Percentiles rank a stretch among this genome's conserved stretches.
Evolutionary conservation across 2,113 vertebrate species (phyloP).

Genomic region (Hemiprocne comata): DNA sequence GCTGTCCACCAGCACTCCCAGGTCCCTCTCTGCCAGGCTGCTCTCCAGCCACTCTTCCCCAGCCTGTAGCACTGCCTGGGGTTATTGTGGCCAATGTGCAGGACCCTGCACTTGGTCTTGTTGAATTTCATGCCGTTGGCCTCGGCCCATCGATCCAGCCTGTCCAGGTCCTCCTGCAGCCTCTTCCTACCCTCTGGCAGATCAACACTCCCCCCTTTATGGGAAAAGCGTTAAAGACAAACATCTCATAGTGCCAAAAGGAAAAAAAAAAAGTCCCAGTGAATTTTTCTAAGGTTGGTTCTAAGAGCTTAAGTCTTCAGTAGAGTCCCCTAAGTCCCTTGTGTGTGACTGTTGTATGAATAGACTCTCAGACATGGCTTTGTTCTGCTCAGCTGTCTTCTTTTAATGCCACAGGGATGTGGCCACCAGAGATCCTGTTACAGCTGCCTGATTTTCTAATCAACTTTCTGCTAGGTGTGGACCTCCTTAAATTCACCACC

Average conservation of each 20-base stretch:
- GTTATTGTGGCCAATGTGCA: too few species aligned
- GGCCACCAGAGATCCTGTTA: not conserved
- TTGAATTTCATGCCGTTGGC: too few species aligned
- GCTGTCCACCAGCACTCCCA: too few species aligned
- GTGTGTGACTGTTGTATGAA: not conserved
- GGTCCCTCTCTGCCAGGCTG: too few species aligned
- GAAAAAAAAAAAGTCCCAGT: not conserved
- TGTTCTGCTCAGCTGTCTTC: not conserved
- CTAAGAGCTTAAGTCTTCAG: not conserved
- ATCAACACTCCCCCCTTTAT: too few species aligned
- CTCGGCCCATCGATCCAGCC: too few species aligned
- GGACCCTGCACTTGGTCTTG: too few species aligned
- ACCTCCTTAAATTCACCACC: not conserved
- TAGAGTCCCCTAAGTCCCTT: not conserved
- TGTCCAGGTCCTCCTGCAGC: too few species aligned
- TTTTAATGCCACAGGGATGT: not conserved
- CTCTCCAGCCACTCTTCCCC: too few species aligned
- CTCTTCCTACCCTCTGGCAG: too few species aligned
- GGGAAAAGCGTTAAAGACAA: not conserved
- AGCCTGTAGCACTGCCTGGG: too few species aligned
- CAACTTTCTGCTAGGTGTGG: not conserved
- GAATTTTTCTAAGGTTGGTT: not conserved
- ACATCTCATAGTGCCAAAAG: not conserved
- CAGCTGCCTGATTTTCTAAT: not conserved
- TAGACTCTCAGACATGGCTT: not conserved